phyloP scores from a whole-genome alignment of 1,140 invertebrate genomes.

The Bemisia tabaci region DNA sequence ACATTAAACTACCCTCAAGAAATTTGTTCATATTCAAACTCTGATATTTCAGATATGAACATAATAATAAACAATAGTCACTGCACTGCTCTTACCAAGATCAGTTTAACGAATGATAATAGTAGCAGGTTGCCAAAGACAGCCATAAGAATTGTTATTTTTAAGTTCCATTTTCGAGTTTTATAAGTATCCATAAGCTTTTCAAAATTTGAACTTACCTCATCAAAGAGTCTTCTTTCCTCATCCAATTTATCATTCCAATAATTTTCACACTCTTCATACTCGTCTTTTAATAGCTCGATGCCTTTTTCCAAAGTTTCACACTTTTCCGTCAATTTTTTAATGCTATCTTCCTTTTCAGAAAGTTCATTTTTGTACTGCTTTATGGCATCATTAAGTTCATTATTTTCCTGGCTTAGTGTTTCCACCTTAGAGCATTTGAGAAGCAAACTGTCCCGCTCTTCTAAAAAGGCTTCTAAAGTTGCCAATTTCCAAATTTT shows the following conservation, averaged over 20 bases:
- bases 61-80: too few relatives aligned
- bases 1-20: too few relatives aligned
- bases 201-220: slow-evolving; percentile 25
- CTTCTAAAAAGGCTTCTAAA: slow-evolving; percentile 7
- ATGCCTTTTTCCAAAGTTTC: slow-evolving; percentile 53
- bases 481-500: slow-evolving; percentile 7
- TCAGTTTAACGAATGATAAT: too few relatives aligned
- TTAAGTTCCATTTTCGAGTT: too few relatives aligned
- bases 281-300: slow-evolving; percentile 55
- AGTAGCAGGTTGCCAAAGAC: too few relatives aligned
- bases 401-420: slow-evolving; percentile 1
- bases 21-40: too few relatives aligned
- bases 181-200: too few relatives aligned
- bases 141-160: too few relatives aligned
- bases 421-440: slow-evolving; percentile 9
- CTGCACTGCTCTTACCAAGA: too few relatives aligned
- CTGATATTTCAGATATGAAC: too few relatives aligned
- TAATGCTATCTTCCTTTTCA: slow-evolving; percentile 31
- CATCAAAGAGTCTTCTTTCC: slow-evolving; percentile 55
- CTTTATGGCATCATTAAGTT: slow-evolving; percentile 9
- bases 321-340: slow-evolving; percentile 38
- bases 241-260: slow-evolving; percentile 64
- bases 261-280: slow-evolving; percentile 73
- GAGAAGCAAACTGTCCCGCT: slow-evolving; percentile 1
- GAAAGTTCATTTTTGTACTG: slow-evolving; percentile 18